These are phyloP conservation scores for Oxyruncus cristatus DNA, from an alignment of 2,113 vertebrate species.

Conservation along the genomic window DNA sequence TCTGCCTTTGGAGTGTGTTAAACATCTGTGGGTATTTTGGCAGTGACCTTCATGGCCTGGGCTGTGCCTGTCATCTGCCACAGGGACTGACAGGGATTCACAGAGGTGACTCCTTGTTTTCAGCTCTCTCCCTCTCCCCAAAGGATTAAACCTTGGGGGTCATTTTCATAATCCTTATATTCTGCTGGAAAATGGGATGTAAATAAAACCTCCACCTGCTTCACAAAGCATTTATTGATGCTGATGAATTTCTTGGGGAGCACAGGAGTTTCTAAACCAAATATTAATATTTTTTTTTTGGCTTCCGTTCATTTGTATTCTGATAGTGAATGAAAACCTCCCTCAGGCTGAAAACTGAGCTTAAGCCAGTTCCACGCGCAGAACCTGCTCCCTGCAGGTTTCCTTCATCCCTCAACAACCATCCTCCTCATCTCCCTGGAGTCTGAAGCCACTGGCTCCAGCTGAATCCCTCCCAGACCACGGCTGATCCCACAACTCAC, in stretches of 20 bases:
- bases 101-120: not conserved
- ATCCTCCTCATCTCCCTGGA: too few species aligned
- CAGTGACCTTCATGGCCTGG: not conserved
- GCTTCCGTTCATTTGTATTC: not conserved
- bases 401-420: not conserved
- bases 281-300: not conserved
- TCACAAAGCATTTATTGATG: not conserved
- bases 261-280: not conserved
- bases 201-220: not conserved
- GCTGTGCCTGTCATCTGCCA: not conserved
- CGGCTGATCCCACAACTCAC: rapidly evolving
- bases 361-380: not conserved
- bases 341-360: not conserved
- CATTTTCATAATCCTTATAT: not conserved
- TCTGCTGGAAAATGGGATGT: not conserved
- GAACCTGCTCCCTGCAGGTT: not conserved
- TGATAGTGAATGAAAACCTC: not conserved
- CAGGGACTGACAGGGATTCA: not conserved
- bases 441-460: not conserved
- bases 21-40: not conserved
- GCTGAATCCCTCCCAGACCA: not conserved
- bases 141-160: not conserved
- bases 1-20: not conserved
- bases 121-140: not conserved
- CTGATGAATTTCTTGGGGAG: not conserved